Evolutionary conservation across 2,797 vertebrate species (phyloP).

Genomic region (Hoplostethus atlanticus): DNA sequence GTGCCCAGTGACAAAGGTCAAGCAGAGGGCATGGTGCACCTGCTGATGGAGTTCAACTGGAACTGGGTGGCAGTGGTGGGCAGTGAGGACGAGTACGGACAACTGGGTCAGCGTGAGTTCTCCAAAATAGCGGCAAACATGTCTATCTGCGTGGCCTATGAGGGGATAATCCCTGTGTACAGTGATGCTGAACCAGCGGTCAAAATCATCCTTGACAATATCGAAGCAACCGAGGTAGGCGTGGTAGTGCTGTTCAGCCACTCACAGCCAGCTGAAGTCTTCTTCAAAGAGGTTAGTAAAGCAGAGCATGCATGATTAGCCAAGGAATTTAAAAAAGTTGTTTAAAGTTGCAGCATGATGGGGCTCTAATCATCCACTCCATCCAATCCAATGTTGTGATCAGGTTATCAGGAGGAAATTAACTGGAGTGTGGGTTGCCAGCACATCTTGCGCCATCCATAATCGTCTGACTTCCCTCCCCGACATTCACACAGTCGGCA

Average conservation of each 20-base stretch:
- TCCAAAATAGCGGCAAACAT: slow-evolving; percentile 64
- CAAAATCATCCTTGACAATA: slow-evolving; percentile 68
- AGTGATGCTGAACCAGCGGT: background rate
- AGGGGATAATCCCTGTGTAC: slow-evolving; percentile 88
- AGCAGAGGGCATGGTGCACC: slow-evolving; percentile 78
- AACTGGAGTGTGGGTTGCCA: slow-evolving; percentile 91
- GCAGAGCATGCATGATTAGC: background rate
- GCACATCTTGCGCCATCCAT: slow-evolving; percentile 86
- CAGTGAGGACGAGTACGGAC: slow-evolving; percentile 90
- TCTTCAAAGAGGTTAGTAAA: slow-evolving; percentile 81
- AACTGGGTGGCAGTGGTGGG: slow-evolving; percentile 91
- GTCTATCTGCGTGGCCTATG: slow-evolving; percentile 89
- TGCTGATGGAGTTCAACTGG: slow-evolving; percentile 86
- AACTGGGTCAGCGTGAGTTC: slow-evolving; percentile 81
- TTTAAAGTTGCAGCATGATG: background rate
- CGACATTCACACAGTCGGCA: slow-evolving; percentile 84
- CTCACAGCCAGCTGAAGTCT: slow-evolving; percentile 40
- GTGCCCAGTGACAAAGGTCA: slow-evolving; percentile 87
- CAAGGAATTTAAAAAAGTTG: background rate
- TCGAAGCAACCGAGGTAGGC: slow-evolving; percentile 75
- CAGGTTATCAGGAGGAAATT: slow-evolving; percentile 82
- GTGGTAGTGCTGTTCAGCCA: slow-evolving; percentile 88
- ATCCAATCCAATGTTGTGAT: slow-evolving; percentile 7
- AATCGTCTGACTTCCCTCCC: slow-evolving; percentile 65
- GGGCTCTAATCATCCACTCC: background rate